Evolutionary conservation across 2,797 vertebrate species (phyloP), one percentile per base, ranked within the genome.

Genomic region (Acipenser ruthenus): DNA sequence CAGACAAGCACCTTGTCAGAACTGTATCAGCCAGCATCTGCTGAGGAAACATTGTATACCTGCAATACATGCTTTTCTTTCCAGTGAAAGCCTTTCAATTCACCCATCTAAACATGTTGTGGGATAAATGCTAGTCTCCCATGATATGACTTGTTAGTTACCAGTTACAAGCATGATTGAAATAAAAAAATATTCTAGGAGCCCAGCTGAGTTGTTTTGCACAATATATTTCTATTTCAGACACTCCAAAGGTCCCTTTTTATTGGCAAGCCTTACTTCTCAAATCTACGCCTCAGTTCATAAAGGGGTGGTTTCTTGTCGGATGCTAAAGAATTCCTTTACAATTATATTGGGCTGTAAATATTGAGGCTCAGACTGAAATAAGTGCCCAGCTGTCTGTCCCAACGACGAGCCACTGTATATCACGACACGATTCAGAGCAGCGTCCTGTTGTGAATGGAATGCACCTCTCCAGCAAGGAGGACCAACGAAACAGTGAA

Each of bases 401-500:
- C 78, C 72, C 66, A 60, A 66, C 64, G 72, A 81, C 69, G n/a
- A 63, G 6, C 68, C 67, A 67, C 50, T 58, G 71, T 72, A 79
- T 70, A 72, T 71, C 72, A 76, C 71, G 67, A 72, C 68, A 74
- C 15, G 69, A 67, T 71, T 67, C 69, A 72, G 67, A 1, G 0
- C 68, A 70, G 50, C 67, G 69, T 78, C 79, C 82, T 74, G 70
- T 7, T 2, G 79, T 72, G 81, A 78, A 56, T 72, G 80, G 77
- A 86, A 88, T 86, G 78, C 70, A 73, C 74, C 72, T 73, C 53
- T 77, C 4, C 1, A 66, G 63, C 64, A 61, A 72, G 65, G 59
- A 68, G 66, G 72, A 72, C 72, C 69, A 47, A 60, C 12, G 18
- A 71, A 74, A 74, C 74, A 67, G 60, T 62, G 12, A 51, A 63